phyloP scores from a whole-genome alignment of 2,113 vertebrate species.

The Lagenorhynchus albirostris region DNA sequence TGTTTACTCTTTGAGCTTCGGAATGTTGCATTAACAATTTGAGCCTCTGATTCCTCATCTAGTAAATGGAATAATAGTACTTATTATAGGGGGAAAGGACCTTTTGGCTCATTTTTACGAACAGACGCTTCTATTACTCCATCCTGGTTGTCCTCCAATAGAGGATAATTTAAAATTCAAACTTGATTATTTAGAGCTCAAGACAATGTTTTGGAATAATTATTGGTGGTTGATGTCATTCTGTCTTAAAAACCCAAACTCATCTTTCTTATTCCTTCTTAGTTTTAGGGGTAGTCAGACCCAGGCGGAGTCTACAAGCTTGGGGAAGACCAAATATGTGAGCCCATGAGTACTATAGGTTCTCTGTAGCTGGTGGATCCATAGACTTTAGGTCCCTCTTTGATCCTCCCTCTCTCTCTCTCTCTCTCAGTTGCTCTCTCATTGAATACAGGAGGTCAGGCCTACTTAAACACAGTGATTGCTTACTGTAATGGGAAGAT shows the following conservation, averaged over 20 bases:
- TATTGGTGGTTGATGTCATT: not conserved
- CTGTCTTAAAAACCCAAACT: not conserved
- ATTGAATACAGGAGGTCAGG: accelerated
- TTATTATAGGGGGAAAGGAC: not conserved
- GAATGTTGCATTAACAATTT: not conserved
- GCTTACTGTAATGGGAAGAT: not conserved
- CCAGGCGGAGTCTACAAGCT: not conserved
- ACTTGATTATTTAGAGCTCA: not conserved
- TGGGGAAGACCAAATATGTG: not conserved
- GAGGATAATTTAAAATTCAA: not conserved
- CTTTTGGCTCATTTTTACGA: not conserved
- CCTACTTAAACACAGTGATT: not conserved
- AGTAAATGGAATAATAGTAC: not conserved
- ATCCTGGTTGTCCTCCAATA: not conserved
- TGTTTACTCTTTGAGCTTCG: not conserved
- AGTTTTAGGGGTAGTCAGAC: not conserved
- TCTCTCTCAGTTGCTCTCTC: not conserved
- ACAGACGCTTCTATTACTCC: not conserved
- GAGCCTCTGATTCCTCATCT: not conserved
- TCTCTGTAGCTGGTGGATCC: not conserved
- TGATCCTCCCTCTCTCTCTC: not conserved
- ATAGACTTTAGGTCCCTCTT: not conserved
- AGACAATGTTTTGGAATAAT: not conserved
- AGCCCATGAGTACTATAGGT: not conserved
- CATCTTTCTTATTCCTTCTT: not conserved